A percentile compares a stretch with the other conserved stretches of the same genome.
Conservation (phyloP, 2,797 vertebrate species). For the Furcifer pardalis region DNA sequence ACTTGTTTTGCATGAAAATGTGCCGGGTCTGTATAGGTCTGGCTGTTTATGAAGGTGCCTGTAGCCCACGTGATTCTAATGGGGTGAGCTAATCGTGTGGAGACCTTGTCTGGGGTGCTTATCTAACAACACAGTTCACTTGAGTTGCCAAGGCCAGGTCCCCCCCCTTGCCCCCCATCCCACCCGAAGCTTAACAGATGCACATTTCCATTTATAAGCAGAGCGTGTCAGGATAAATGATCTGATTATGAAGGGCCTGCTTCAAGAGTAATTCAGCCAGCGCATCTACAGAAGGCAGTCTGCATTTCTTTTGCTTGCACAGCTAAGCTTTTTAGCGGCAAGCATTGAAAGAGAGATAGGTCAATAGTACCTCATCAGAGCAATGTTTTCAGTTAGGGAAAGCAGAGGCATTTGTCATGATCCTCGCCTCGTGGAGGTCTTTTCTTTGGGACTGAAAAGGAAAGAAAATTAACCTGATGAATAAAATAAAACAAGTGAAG, state of each 20-base stretch:
- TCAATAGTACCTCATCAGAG: slow-evolving; percentile 24
- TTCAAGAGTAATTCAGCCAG: background rate
- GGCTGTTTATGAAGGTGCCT: background rate
- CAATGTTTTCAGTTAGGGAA: background rate
- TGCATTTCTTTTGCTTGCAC: slow-evolving; percentile 3
- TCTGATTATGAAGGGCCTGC: background rate
- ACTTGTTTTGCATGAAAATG: background rate
- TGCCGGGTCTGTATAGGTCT: background rate
- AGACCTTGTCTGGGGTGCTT: background rate
- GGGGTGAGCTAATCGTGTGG: background rate
- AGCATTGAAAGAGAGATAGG: background rate
- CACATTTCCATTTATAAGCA: slow-evolving; percentile 6
- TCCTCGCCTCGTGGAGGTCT: background rate
- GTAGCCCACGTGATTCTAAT: slow-evolving; percentile 4
- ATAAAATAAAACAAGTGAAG: slow-evolving; percentile 13
- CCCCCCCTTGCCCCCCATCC: background rate
- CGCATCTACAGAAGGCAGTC: slow-evolving; percentile 1
- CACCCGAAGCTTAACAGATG: rapidly evolving
- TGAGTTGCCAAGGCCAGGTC: background rate
- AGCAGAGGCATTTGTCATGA: background rate
- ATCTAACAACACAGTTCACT: background rate
- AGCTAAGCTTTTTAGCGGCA: slow-evolving; percentile 10
- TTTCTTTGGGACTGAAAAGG: background rate
- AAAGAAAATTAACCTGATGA: background rate
- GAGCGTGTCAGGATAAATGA: background rate